These are phyloP conservation scores for Ganaspis brasiliensis DNA, from an alignment of 2,888 invertebrate genomes.

Conservation along the genomic window DNA sequence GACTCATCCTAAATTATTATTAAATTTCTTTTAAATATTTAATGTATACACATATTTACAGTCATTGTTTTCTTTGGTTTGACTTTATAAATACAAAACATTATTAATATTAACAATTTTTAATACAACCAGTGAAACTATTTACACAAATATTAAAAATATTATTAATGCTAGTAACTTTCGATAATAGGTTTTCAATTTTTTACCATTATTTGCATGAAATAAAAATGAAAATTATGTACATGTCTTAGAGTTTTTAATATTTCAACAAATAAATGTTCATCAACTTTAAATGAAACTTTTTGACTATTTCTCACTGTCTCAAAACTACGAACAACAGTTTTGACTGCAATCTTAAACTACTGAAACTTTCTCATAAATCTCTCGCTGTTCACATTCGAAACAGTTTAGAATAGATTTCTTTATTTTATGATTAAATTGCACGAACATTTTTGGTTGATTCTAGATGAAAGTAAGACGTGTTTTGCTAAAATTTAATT, in stretches of 20 bases:
- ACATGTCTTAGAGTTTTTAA: not conserved
- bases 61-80: no score
- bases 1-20: no score
- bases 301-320: slow-evolving; percentile 37
- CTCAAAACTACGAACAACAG: slow-evolving; percentile 5
- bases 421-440: slow-evolving; percentile 15
- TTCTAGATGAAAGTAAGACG: slow-evolving; percentile 8
- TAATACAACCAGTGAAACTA: no score
- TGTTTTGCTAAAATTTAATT: not conserved
- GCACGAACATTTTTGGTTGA: slow-evolving; percentile 6
- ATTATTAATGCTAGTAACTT: not conserved
- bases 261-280: not conserved
- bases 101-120: no score
- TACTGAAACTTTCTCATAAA: slow-evolving; percentile 27
- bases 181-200: not conserved
- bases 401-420: slow-evolving; percentile 35
- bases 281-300: slow-evolving; percentile 13
- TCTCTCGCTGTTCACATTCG: slow-evolving; percentile 18
- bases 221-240: not conserved
- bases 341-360: slow-evolving; percentile 12
- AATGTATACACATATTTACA: no score
- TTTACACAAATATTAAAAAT: no score
- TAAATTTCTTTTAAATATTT: no score
- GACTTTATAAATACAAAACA: no score
- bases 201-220: not conserved